These are phyloP conservation scores for Eurystomus glaucurus DNA, from an alignment of 2,797 vertebrate genomes.

Conservation along the genomic window DNA sequence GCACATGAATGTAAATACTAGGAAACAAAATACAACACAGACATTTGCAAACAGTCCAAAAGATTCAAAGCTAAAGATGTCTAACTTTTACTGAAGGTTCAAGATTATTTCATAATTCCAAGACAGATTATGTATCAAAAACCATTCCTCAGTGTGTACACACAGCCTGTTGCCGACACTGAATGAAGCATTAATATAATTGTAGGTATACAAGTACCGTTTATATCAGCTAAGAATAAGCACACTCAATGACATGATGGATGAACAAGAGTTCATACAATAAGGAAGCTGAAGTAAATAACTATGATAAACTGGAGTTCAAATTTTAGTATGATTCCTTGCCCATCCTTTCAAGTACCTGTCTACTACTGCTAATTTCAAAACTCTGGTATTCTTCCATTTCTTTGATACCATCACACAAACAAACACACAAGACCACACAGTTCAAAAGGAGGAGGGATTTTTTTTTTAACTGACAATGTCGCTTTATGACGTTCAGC, in stretches of 20 bases:
- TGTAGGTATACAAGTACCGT: conserved; percentile 2
- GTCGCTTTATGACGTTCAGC: neutral
- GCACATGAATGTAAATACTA: neutral
- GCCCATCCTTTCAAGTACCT: neutral
- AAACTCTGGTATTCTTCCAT: neutral
- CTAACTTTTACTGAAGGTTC: neutral
- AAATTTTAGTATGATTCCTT: neutral
- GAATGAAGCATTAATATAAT: conserved; percentile 49
- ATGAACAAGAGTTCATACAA: conserved; percentile 27
- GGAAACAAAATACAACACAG: neutral
- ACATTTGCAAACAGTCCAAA: neutral
- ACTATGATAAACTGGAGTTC: conserved; percentile 14
- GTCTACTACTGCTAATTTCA: neutral
- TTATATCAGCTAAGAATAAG: conserved; percentile 54
- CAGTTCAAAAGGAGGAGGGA: neutral
- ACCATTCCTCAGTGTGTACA: neutral
- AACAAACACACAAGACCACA: neutral
- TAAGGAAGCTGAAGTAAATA: conserved; percentile 46
- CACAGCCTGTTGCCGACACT: neutral
- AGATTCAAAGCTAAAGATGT: neutral
- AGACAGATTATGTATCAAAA: neutral
- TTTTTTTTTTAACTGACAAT: conserved; percentile 24
- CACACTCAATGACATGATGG: neutral
- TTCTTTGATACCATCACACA: neutral
- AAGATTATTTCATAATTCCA: neutral